phyloP scores from a whole-genome alignment of 1,140 invertebrate genomes.

The Adelges cooleyi region DNA sequence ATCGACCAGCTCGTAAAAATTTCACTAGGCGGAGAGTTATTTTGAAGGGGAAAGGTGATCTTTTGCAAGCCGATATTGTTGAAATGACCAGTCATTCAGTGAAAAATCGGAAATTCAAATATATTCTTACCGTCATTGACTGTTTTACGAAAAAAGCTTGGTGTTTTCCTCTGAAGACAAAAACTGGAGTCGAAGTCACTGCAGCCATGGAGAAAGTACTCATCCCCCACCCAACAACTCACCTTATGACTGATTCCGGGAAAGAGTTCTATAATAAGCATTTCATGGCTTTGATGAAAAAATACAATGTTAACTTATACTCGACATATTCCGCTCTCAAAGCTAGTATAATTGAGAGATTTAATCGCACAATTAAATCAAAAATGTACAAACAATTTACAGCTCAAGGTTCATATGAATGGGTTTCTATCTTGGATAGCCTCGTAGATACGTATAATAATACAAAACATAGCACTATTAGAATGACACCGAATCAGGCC shows the following conservation, averaged over 20 bases:
- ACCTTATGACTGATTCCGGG: not conserved
- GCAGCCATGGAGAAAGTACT: slow-evolving; percentile 33
- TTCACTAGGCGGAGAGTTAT: no score
- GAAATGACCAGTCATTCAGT: no score
- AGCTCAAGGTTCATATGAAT: not conserved
- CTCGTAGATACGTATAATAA: not conserved
- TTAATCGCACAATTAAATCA: slow-evolving; percentile 39
- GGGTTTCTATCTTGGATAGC: not conserved
- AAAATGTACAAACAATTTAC: not conserved
- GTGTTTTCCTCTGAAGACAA: slow-evolving; percentile 40
- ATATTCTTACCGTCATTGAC: no score
- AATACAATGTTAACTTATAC: slow-evolving; percentile 36
- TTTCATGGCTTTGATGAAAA: slow-evolving; percentile 36
- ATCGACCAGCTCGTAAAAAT: no score
- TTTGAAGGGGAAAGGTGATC: no score
- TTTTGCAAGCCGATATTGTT: no score
- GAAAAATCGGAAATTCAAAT: no score
- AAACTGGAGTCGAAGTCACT: slow-evolving; percentile 37
- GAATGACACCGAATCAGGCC: not conserved
- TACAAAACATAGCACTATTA: not conserved
- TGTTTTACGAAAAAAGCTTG: slow-evolving; percentile 42
- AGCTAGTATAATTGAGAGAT: slow-evolving; percentile 39
- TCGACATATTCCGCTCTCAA: slow-evolving; percentile 37
- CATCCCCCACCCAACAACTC: not conserved
- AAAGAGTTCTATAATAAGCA: slow-evolving; percentile 36